phyloP scores from a whole-genome alignment of 2,113 vertebrate species.

The Vulpes vulpes region DNA sequence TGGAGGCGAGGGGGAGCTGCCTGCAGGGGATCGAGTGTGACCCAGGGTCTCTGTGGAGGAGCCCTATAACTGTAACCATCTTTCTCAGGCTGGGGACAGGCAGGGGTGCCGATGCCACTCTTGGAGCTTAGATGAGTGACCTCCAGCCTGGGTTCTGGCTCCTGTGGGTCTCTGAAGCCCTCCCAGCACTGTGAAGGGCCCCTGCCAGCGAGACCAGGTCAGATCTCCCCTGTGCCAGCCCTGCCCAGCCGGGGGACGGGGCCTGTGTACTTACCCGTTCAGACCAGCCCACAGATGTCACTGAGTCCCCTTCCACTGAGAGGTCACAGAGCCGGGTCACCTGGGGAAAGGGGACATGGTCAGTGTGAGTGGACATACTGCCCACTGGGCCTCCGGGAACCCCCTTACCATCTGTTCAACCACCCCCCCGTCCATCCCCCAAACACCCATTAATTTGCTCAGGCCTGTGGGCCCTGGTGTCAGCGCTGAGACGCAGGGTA shows the following conservation, averaged over 20 bases:
- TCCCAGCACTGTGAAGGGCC: background rate
- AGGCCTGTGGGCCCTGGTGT: rapidly evolving
- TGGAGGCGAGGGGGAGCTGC: background rate
- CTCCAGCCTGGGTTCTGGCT: background rate
- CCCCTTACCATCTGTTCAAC: background rate
- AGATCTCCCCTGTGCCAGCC: background rate
- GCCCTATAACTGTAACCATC: background rate
- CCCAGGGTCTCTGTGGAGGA: background rate
- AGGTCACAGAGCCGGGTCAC: constrained; percentile 98
- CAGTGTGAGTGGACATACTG: background rate
- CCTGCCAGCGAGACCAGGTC: background rate
- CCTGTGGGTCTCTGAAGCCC: background rate
- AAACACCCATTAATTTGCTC: background rate
- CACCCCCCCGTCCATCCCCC: background rate
- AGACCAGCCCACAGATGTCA: constrained; percentile 99
- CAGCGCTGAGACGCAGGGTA: background rate
- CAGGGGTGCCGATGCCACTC: rapidly evolving
- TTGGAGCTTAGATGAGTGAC: no score
- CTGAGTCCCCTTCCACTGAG: constrained; percentile 98
- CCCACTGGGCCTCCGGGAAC: background rate
- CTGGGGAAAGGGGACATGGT: constrained; percentile 80
- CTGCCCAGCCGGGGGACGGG: rapidly evolving
- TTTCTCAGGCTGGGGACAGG: background rate
- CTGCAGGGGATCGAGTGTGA: background rate
- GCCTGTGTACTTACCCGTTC: constrained; percentile 92